These are phyloP conservation scores for Urechis unicinctus DNA, from an alignment of 2,888 invertebrate genomes.

Conservation along the genomic window DNA sequence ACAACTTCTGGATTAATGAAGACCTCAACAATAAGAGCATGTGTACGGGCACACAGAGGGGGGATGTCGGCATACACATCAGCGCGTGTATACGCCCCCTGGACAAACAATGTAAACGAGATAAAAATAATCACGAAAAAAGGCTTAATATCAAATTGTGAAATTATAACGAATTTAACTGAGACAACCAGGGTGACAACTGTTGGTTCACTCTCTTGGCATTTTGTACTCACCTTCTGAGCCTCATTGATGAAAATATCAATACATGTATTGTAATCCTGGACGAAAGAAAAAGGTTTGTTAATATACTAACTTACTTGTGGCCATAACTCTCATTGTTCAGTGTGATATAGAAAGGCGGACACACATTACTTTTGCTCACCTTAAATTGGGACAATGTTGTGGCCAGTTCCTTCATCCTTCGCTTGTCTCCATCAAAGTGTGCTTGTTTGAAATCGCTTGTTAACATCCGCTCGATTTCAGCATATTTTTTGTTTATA, in stretches of 20 bases:
- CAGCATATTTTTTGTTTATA: conserved; percentile 49
- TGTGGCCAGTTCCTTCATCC: conserved; percentile 88
- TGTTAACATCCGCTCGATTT: conserved; percentile 60
- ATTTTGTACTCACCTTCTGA: conserved; percentile 67
- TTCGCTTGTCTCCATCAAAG: conserved; percentile 68
- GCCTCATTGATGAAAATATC: conserved; percentile 95
- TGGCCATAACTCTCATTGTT: no score
- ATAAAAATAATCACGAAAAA: no score
- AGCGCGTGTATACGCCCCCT: conserved; percentile 77
- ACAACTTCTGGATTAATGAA: conserved; percentile 94
- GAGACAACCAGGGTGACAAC: no score
- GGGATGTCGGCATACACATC: conserved; percentile 87
- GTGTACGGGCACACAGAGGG: conserved; percentile 80
- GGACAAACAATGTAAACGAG: conserved; percentile 36
- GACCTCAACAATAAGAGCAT: conserved; percentile 65
- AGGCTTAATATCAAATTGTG: no score
- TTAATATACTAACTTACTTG: neutral
- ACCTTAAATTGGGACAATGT: conserved; percentile 88
- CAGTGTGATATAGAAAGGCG: neutral
- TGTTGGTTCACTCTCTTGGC: no score
- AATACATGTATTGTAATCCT: conserved; percentile 88
- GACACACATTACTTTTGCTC: conserved; percentile 7
- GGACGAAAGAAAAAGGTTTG: conserved; percentile 22
- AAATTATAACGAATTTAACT: no score
- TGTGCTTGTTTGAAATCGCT: conserved; percentile 91